Conservation (phyloP, 2,888 invertebrate species). For the Mycalesis mineus region DNA sequence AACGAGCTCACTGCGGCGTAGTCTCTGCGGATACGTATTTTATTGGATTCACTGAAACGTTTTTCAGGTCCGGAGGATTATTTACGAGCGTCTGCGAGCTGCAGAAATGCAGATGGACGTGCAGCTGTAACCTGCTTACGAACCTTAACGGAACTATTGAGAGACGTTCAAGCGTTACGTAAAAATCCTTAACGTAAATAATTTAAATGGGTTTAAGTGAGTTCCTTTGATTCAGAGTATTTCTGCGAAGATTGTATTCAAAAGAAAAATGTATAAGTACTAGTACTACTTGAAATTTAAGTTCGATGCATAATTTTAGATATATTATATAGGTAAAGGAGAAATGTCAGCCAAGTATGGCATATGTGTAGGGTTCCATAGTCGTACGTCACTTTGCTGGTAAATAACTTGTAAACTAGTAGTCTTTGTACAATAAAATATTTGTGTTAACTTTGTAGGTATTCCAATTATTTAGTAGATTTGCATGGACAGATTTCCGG, state of each 20-base stretch:
- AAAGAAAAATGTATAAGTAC: too few species aligned
- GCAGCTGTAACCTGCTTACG: conserved; percentile 36
- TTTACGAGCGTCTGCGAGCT: conserved; percentile 74
- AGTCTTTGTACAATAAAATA: too few species aligned
- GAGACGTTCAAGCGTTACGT: conserved; percentile 16
- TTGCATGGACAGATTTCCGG: too few species aligned
- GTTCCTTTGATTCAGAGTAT: background rate
- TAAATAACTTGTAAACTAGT: too few species aligned
- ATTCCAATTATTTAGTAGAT: too few species aligned
- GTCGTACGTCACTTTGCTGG: too few species aligned
- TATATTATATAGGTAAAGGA: too few species aligned
- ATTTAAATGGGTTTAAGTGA: background rate
- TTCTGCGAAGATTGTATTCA: background rate
- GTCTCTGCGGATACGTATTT: conserved; percentile 78
- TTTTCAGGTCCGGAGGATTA: conserved; percentile 77
- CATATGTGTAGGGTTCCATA: too few species aligned
- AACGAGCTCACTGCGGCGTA: conserved; percentile 76
- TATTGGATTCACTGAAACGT: conserved; percentile 78
- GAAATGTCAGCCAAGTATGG: too few species aligned
- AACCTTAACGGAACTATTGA: conserved; percentile 24
- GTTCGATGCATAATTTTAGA: too few species aligned
- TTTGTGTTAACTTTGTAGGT: too few species aligned
- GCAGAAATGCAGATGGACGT: conserved; percentile 75
- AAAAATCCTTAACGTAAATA: background rate
- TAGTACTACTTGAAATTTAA: too few species aligned